Evolutionary conservation across 2,797 vertebrate species (phyloP), one percentile per base, ranked within the genome.

Genomic region (Etheostoma nigrum): DNA sequence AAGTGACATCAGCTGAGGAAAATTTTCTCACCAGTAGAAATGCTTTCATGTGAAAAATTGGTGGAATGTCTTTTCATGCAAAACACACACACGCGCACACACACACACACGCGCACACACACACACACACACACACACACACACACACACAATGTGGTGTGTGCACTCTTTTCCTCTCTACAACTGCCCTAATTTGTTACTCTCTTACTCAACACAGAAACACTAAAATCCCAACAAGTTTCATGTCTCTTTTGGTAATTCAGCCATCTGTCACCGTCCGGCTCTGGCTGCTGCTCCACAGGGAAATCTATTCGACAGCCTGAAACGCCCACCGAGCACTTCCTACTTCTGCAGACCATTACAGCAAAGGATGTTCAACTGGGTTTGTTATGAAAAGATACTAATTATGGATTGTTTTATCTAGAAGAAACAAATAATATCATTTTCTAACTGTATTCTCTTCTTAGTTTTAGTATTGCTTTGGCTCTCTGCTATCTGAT

Each of bases 261-360:
- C 70, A 27, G 70, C 86, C 88, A 88, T 88, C 86, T 81, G 85
- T 86, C 80, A 60, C 47, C 42, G 76, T 77, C 60, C 40, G 18
- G 61, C 61, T 80, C 47, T 27, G 47, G 63, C 72, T 76, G 81
- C 76, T 40, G 60, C 66, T 84, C 70, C 74, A 25, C 73, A 9
- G 44, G 75, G 66, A 47, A 19, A 55, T 67, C 45, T 15, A 59
- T 72, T 1, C 1, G 42, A 76, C 83, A 84, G 78, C 73, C 76
- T 67, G 55, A 60, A 55, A 78, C 66, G 54, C 79, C 77, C 57
- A 81, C 79, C 49, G n/a, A 74, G 25, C 2, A 7, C 66, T 52
- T 65, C 60, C 44, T 4, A 14, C 51, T 7, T 53, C 33, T 13
- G 54, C 45, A 42, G 18, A 67, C 13, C 14, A 10, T 12, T 10